Evolutionary conservation across 2,888 invertebrate species (phyloP).

Genomic region (Chesias legatella): DNA sequence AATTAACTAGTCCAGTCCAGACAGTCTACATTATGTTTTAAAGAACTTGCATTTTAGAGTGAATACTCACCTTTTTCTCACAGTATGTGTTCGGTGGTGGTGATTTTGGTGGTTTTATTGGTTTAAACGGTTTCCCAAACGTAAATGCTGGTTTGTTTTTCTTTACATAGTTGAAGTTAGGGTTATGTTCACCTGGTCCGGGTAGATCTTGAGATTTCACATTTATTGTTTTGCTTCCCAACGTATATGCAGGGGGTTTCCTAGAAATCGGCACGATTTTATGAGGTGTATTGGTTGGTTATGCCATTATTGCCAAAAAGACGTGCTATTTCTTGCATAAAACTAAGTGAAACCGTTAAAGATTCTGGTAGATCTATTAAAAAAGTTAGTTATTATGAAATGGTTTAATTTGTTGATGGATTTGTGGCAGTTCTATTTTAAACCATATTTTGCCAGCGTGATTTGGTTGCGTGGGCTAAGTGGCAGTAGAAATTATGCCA

Average conservation of each 20-base stretch:
- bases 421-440: too few species aligned
- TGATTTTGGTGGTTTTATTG: conserved; percentile 22
- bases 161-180: conserved; percentile 49
- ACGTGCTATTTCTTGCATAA: too few species aligned
- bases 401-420: too few species aligned
- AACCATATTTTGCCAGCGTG: too few species aligned
- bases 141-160: conserved; percentile 52
- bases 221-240: conserved; percentile 33
- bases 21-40: too few species aligned
- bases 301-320: background rate
- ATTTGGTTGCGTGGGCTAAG: too few species aligned
- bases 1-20: too few species aligned
- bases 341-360: too few species aligned
- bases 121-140: conserved; percentile 45
- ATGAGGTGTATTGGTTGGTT: background rate
- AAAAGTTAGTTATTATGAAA: background rate
- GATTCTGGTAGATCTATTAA: too few species aligned
- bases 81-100: conserved; percentile 64
- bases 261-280: conserved; percentile 31
- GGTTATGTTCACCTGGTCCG: conserved; percentile 58
- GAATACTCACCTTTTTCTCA: conserved; percentile 55
- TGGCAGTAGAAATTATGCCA: too few species aligned
- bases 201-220: conserved; percentile 35
- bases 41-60: background rate
- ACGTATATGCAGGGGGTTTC: conserved; percentile 48